Percentiles rank a stretch among this genome's conserved stretches.
These are phyloP conservation scores for Pasiphila rectangulata DNA, from an alignment of 2,888 invertebrate species.

Conservation along the genomic window DNA sequence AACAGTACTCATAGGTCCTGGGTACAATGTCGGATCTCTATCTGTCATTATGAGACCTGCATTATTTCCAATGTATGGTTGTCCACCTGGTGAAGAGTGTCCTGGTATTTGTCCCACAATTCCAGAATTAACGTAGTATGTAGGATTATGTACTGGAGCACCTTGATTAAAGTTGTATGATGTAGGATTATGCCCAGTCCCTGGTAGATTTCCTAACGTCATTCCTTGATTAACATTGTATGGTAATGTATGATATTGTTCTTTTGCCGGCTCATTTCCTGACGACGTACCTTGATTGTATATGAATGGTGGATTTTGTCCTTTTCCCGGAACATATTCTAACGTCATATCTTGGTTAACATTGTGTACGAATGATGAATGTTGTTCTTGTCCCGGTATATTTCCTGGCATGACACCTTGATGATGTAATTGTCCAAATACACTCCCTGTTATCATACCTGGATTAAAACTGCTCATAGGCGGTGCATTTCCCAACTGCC, in stretches of 20 bases:
- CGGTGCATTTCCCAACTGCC: too few species aligned
- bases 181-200: background rate
- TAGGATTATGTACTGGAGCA: background rate
- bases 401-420: background rate
- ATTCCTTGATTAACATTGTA: background rate
- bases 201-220: background rate
- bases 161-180: background rate
- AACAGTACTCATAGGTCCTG: conserved; percentile 4
- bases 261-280: too few species aligned
- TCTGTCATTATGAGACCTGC: too few species aligned
- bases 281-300: too few species aligned
- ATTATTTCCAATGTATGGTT: background rate
- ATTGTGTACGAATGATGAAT: too few species aligned
- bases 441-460: too few species aligned
- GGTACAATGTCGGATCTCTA: background rate
- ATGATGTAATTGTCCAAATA: background rate
- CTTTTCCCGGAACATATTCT: too few species aligned
- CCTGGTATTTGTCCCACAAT: background rate
- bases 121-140: background rate
- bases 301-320: background rate
- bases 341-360: too few species aligned
- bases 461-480: background rate
- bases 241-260: background rate
- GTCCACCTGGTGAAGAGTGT: background rate
- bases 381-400: background rate